Base-by-base conservation (phyloP, 2,888 invertebrate species). In the Periphyllus acericola region DNA sequence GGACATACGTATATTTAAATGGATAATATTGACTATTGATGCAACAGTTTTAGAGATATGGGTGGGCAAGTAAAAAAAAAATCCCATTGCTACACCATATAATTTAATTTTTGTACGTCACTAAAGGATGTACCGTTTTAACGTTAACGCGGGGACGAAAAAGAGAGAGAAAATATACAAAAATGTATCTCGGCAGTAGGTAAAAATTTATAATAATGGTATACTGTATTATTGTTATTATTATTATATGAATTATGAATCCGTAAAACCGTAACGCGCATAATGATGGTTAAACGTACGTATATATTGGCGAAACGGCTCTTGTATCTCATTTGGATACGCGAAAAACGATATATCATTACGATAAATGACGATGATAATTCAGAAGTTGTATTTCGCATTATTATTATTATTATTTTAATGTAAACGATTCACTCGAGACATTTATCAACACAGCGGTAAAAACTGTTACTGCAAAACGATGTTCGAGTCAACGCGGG, bases 291-390 rank as follows among this genome's bases (percentile, higher is more conserved):
- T 11, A 3, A n/a, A 29, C 29, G 40, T 40, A 29, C 68, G 68
- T 19, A 19, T 72, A 34, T 55, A 55, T 55, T 17, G 55, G 55
- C 55, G 29, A 68, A 40, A 8, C 8, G 40, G 40, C 9, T 40
- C 9, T 1, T 40, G 9, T 40, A 40, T 40, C 9, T 40, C 40
- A 68, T 68, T 29, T 29, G 76, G 21, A 78, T 75, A 46, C 34
- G 60, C 60, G 25, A 40, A 55, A 40, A 68, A 81, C 40, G 68
- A 81, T 68, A 81, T 68, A 81, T 81, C 68, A 81, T 81, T 68
- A 81, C 29, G 29, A 29, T 3, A 29, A 81, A 81, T 32, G 81
- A 68, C 81, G 68, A 68, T 40, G 80, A 81, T 81, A 68, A 68
- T 21, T 81, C 81, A 81, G 40, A 81, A 81, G 32, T 68, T 52